phyloP scores from a whole-genome alignment of 1,140 invertebrate genomes.

The Thaumatotibia leucotreta region DNA sequence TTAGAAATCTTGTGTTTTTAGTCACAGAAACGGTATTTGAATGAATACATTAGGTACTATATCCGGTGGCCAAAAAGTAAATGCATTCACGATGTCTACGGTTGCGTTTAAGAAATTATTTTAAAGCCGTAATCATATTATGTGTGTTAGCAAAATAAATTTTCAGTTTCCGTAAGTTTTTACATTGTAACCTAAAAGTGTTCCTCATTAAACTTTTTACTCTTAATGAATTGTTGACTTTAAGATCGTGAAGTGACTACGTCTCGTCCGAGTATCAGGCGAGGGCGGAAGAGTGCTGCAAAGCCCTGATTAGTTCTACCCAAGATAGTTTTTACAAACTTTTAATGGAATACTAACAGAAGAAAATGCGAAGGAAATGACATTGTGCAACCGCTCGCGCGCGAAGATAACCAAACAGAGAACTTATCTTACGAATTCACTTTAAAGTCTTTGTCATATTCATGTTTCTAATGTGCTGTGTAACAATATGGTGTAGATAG shows the following conservation, averaged over 20 bases:
- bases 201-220: not conserved
- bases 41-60: too few relatives aligned
- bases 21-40: too few relatives aligned
- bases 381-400: not conserved
- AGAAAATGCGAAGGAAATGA: constrained; percentile 3
- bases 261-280: not conserved
- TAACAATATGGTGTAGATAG: not conserved
- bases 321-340: not conserved
- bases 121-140: too few relatives aligned
- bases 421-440: not conserved
- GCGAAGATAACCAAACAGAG: not conserved
- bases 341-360: constrained; percentile 13
- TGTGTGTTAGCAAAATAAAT: not conserved
- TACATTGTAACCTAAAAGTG: not conserved
- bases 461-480: not conserved
- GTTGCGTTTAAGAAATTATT: too few relatives aligned
- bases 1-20: too few relatives aligned
- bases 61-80: too few relatives aligned
- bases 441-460: not conserved
- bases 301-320: not conserved
- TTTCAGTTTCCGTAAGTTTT: not conserved
- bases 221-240: not conserved
- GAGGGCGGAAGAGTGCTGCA: not conserved
- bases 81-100: too few relatives aligned
- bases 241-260: not conserved